Evolutionary conservation across 1,140 invertebrate genomes (phyloP), one percentile per base, ranked within the genome.

Genomic region (Pseudomyrmex flavicornis): DNA sequence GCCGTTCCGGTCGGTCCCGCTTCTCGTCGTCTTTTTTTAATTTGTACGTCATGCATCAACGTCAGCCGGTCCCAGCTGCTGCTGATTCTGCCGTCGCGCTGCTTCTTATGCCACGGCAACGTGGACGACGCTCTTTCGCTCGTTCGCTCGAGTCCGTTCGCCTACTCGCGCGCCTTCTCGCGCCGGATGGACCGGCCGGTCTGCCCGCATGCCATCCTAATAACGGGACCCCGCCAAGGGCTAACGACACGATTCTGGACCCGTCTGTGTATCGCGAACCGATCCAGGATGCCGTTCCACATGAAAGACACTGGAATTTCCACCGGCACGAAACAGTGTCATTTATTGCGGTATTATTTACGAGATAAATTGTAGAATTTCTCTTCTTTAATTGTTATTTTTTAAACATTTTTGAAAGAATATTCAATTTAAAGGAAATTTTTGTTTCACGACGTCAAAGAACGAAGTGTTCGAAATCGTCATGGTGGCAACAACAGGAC

Each of bases 141-240:
- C 35, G 35, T 0, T 35, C 35, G 35, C 5, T 35, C 35, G 35
- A 26, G 54, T 48, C 65, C 65, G 44, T 70, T 83, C 56, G 58
- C 46, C 70, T 70, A 65, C 61, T 82, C 61, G 74, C 35, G 70
- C 26, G 50, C 5, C 52, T 72, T 58, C 59, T 59, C 65, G 54
- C 68, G 48, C 58, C 65, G 62, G 73, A 76, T 77, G 66, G 79
- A 83, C 72, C 82, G 84, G 82, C 84, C 79, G 75, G 82, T 85
- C 68, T 65, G 79, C 70, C 80, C 63, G 88, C 89, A 85, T 90
- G 83, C 89, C 86, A 90, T 90, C 83, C 89, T 90, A 90, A 90
- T 90, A 90, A 90, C 89, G 89, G 89, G 89, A 90, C 88, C 35
- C 83, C 73, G 65, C 50, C 80, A 52, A 68, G 86, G 70, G 73